Evolutionary conservation across 2,113 vertebrate species (phyloP).

Genomic region (Muntiacus reevesi): DNA sequence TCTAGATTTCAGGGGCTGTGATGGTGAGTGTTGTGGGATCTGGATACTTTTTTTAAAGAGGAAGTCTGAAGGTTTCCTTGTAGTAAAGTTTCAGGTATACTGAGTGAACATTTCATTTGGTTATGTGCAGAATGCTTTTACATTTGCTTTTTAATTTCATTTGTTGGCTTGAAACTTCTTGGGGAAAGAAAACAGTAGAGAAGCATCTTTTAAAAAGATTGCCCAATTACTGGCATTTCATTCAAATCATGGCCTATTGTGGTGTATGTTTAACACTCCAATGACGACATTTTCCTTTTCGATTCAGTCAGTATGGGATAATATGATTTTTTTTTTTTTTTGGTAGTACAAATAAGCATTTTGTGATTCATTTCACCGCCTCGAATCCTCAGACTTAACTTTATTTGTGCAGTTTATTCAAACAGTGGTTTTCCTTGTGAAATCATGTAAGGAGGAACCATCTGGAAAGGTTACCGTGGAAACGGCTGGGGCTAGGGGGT

Average conservation of each 20-base stretch:
- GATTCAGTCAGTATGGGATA: constrained; percentile 32
- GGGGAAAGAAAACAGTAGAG: constrained; percentile 45
- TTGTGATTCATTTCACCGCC: constrained; percentile 52
- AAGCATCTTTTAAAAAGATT: constrained; percentile 53
- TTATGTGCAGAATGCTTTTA: background rate
- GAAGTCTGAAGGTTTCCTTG: background rate
- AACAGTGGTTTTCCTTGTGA: constrained; percentile 68
- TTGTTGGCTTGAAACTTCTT: constrained; percentile 57
- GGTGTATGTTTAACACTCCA: constrained; percentile 31
- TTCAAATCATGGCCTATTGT: constrained; percentile 41
- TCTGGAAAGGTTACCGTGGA: constrained; percentile 91
- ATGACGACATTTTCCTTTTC: constrained; percentile 36
- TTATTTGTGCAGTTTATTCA: constrained; percentile 72
- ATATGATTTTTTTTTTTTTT: background rate
- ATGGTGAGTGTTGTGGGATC: constrained; percentile 33
- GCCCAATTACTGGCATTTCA: constrained; percentile 56
- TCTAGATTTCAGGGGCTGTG: constrained; percentile 16
- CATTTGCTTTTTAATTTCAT: constrained; percentile 29
- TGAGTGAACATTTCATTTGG: background rate
- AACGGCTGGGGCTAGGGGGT: constrained; percentile 79
- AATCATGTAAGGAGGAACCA: constrained; percentile 84
- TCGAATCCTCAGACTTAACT: constrained; percentile 67
- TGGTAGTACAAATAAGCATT: constrained; percentile 37
- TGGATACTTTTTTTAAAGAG: background rate
- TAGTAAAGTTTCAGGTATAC: constrained; percentile 18